Conservation (phyloP, 1,140 invertebrate species). For the Drosophila repletoides region DNA sequence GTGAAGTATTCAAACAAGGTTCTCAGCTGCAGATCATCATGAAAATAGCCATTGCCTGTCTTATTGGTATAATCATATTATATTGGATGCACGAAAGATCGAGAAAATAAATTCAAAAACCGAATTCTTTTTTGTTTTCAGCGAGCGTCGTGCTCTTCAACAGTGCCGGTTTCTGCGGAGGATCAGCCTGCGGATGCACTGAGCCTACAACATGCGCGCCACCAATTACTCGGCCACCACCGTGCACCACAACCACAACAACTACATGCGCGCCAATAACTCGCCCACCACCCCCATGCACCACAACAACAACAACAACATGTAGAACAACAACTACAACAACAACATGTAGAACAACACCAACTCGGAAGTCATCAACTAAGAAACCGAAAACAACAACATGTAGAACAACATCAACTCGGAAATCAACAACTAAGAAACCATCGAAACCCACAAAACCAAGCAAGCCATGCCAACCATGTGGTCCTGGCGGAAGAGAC, state of each 20-base stretch:
- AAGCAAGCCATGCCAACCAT: too few species aligned
- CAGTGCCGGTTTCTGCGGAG: neutral
- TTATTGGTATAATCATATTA: neutral
- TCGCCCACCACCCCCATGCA: neutral
- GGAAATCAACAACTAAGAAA: neutral
- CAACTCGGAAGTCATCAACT: neutral
- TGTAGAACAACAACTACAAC: neutral
- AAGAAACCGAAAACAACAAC: neutral
- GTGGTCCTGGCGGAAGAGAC: too few species aligned
- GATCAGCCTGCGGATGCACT: neutral
- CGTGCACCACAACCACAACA: neutral
- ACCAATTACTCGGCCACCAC: neutral
- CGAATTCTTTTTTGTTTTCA: neutral
- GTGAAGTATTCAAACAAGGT: neutral
- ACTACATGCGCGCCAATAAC: neutral
- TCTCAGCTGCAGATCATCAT: neutral
- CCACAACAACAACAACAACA: neutral
- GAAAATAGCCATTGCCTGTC: neutral
- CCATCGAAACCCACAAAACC: neutral
- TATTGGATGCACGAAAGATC: neutral
- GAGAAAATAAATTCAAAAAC: neutral
- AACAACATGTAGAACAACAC: neutral
- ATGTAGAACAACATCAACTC: neutral
- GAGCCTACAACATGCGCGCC: neutral
- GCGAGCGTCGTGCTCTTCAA: constrained; percentile 16